A percentile compares a stretch with the other conserved stretches of the same genome.
Evolutionary conservation across 2,888 invertebrate genomes (phyloP).

Genomic region (Oscheius sp.): DNA sequence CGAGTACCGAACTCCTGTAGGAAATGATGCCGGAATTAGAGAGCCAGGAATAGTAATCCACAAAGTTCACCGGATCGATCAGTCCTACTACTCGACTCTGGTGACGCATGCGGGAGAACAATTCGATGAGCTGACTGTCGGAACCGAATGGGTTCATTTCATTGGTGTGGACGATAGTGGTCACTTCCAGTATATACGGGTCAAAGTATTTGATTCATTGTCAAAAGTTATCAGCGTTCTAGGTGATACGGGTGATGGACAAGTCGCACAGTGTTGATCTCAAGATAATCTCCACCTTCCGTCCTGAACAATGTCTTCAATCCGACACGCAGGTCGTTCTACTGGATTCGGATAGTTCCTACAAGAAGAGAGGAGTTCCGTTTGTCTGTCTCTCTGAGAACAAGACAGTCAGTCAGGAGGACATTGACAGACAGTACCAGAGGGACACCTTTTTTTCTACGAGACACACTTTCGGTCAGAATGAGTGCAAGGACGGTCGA

Average conservation of each 20-base stretch:
- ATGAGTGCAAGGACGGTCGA: slow-evolving; percentile 62
- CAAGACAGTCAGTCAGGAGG: slow-evolving; percentile 28
- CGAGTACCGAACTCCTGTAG: slow-evolving; percentile 65
- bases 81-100: slow-evolving; percentile 64
- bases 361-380: slow-evolving; percentile 37
- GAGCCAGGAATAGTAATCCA: slow-evolving; percentile 66
- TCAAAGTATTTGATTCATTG: slow-evolving; percentile 35
- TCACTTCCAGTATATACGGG: slow-evolving; percentile 45
- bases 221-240: slow-evolving; percentile 12
- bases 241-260: slow-evolving; percentile 39
- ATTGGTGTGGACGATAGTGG: slow-evolving; percentile 37
- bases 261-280: slow-evolving; percentile 44
- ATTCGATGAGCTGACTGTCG: slow-evolving; percentile 65
- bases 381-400: slow-evolving; percentile 32
- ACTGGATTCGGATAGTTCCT: not conserved
- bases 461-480: slow-evolving; percentile 64
- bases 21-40: slow-evolving; percentile 61
- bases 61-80: slow-evolving; percentile 57
- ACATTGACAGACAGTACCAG: slow-evolving; percentile 41
- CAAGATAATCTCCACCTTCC: slow-evolving; percentile 43
- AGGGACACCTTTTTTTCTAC: slow-evolving; percentile 42
- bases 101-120: slow-evolving; percentile 60
- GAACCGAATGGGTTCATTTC: slow-evolving; percentile 70
- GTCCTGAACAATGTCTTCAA: slow-evolving; percentile 36
- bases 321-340: slow-evolving; percentile 27